Base-by-base conservation (phyloP, 1,140 invertebrate species). In the Caenorhabditis inopinata region DNA sequence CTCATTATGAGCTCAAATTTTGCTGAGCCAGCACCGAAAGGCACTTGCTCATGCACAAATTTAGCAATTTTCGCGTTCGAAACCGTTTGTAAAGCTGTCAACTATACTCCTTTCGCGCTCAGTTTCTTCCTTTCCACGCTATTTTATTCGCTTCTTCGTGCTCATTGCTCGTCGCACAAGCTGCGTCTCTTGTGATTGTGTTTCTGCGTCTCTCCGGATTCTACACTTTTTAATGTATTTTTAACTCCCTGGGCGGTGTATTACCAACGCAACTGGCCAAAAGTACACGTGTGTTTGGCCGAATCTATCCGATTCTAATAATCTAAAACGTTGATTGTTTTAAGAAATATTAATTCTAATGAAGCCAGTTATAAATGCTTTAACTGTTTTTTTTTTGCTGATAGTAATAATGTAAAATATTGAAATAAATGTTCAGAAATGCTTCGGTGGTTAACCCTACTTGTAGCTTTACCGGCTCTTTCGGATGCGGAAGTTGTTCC, bases 31-130 rank as follows among this genome's bases (percentile, higher is more conserved):
- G 32, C 58, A 68, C 32, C 16, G n/a, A 68, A 38, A 32, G 51
- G 27, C 58, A 68, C 58, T 18, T 23, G 48, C 48, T 51, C 48
- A 21, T 14, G 14, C 6, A 42, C 6, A 42, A 14, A 42, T 42
- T 7, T 14, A 42, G 21, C 32, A 18, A 32, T 68, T 38, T 68
- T 68, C 32, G 12, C 58, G 38, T 68, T 29, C 29, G 38, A 68
- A 68, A 68, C 38, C 58, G 58, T 68, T 68, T 68, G 58, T 68
- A 68, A 68, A 68, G 58, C 58, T 68, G 58, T n/a, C n/a, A n/a
- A n/a, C n/a, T n/a, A n/a, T n/a, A n/a, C n/a, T 29, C 18, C 49
- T 25, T 25, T 25, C 21, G 12, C 23, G 16, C 23, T 25, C 49
- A 42, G 14, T 53, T 53, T 25, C 58, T 32, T 42, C n/a, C 11